Conservation (phyloP, 2,888 invertebrate genomes). For the Cyclophora punctaria region DNA sequence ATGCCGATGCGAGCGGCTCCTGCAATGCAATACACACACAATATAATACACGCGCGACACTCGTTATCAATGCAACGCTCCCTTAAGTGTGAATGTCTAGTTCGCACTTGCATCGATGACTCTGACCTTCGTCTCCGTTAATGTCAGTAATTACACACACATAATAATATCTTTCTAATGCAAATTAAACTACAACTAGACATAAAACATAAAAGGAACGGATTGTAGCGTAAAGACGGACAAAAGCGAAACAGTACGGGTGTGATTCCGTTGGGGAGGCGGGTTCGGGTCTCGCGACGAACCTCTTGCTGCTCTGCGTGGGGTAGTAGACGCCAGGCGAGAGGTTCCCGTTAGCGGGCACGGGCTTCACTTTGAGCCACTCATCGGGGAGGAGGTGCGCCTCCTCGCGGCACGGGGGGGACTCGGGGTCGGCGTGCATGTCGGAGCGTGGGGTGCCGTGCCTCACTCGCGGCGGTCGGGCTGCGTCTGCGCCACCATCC, state of each 20-base stretch:
- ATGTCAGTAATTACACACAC: conserved; percentile 49
- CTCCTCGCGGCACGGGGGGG: conserved; percentile 67
- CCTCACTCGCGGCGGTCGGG: conserved; percentile 41
- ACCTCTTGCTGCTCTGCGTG: conserved; percentile 68
- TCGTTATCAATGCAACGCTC: conserved; percentile 34
- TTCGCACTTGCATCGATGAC: conserved; percentile 48
- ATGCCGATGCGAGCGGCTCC: conserved; percentile 81
- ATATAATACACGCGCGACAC: conserved; percentile 30
- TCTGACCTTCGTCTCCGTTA: conserved; percentile 61
- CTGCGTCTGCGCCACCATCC: conserved; percentile 60
- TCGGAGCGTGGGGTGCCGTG: conserved; percentile 42
- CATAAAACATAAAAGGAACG: conserved; percentile 25
- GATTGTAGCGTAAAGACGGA: conserved; percentile 35
- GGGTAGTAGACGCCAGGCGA: conserved; percentile 71
- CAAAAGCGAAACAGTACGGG: conserved; percentile 65
- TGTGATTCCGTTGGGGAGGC: conserved; percentile 48
- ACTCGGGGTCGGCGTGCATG: conserved; percentile 69
- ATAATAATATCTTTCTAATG: conserved; percentile 36
- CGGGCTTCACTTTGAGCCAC: conserved; percentile 66
- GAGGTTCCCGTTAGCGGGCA: conserved; percentile 61
- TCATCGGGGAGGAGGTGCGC: conserved; percentile 65
- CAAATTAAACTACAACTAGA: conserved; percentile 28
- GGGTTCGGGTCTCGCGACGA: conserved; percentile 52
- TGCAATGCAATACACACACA: conserved; percentile 51
- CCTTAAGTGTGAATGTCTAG: conserved; percentile 51